phyloP scores from a whole-genome alignment of 2,113 vertebrate genomes.

The Mirounga angustirostris region DNA sequence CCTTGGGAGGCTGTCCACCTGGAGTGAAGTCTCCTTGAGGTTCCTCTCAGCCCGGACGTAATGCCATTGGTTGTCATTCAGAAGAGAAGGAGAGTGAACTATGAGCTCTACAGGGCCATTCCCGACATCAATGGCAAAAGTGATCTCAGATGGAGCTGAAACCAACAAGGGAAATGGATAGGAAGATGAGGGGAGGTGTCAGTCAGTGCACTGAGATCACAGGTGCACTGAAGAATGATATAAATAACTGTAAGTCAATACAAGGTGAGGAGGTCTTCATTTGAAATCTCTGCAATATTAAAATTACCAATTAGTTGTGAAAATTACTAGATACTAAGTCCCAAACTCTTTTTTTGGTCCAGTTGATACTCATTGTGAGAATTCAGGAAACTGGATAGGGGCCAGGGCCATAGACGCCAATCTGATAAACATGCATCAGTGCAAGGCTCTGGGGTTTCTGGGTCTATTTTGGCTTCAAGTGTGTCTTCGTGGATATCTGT shows the following conservation, averaged over 20 bases:
- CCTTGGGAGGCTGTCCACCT: constrained; percentile 94
- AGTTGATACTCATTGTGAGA: neutral
- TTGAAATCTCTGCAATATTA: neutral
- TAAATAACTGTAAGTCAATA: accelerated
- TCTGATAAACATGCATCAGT: neutral
- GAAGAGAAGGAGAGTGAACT: constrained; percentile 90
- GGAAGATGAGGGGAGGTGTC: neutral
- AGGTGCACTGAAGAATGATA: neutral
- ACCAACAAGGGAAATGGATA: constrained; percentile 48
- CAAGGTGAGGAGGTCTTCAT: neutral
- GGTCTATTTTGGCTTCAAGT: neutral
- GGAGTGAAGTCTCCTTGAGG: constrained; percentile 95
- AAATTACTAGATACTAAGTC: neutral
- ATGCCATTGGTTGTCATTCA: constrained; percentile 99
- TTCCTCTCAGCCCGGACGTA: constrained; percentile 94
- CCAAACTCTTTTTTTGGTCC: neutral
- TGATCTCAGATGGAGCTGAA: constrained; percentile 94
- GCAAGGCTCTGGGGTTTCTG: neutral
- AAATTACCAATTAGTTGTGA: neutral
- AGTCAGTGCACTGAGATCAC: accelerated
- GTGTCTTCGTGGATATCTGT: neutral
- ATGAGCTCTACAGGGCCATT: constrained; percentile 92
- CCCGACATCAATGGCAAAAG: constrained; percentile 95
- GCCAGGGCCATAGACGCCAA: accelerated
- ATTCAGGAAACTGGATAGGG: neutral